Conservation (phyloP, 2,113 vertebrate genomes). For the Scomber colias region DNA sequence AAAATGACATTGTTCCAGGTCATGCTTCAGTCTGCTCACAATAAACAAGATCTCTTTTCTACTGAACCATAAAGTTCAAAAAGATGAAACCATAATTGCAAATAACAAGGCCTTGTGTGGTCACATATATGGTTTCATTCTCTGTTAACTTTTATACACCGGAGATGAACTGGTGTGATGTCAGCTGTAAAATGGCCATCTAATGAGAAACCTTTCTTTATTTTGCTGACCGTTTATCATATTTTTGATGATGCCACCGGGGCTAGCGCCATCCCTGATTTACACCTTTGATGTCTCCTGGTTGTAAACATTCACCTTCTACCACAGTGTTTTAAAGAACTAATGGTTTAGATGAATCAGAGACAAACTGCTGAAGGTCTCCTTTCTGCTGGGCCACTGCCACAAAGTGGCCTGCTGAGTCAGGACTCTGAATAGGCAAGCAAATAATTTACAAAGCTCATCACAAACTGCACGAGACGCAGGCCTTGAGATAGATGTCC, state of each 20-base stretch:
- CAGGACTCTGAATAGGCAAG: slow-evolving; percentile 59
- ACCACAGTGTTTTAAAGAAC: slow-evolving; percentile 58
- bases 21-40: neutral
- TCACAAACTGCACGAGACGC: slow-evolving; percentile 49
- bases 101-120: slow-evolving; percentile 25
- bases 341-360: slow-evolving; percentile 68
- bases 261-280: slow-evolving; percentile 41
- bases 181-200: slow-evolving; percentile 26
- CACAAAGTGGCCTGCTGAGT: slow-evolving; percentile 67
- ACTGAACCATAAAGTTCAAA: slow-evolving; percentile 1
- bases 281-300: slow-evolving; percentile 67
- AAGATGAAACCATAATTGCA: slow-evolving; percentile 1
- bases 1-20: neutral
- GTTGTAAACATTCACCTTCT: slow-evolving; percentile 56
- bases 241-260: slow-evolving; percentile 57
- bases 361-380: slow-evolving; percentile 74
- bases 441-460: slow-evolving; percentile 66
- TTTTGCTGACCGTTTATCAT: slow-evolving; percentile 58
- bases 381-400: slow-evolving; percentile 60
- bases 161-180: slow-evolving; percentile 45
- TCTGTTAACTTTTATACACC: slow-evolving; percentile 22
- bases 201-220: slow-evolving; percentile 42
- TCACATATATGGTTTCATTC: slow-evolving; percentile 33
- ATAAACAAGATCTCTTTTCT: neutral
- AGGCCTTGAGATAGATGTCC: slow-evolving; percentile 24